Conservation (phyloP, 2,888 invertebrate species). For the Myopa testacea region DNA sequence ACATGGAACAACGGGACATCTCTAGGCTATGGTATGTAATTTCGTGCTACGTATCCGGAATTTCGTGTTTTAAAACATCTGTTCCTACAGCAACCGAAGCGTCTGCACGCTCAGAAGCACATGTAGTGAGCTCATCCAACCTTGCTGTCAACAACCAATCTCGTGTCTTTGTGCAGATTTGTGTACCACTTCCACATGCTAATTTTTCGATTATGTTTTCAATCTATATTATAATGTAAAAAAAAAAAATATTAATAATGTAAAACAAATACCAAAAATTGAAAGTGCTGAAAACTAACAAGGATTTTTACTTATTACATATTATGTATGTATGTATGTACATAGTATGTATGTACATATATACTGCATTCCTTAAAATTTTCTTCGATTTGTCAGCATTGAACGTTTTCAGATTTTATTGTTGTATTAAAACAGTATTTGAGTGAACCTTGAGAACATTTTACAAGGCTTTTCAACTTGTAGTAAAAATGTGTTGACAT, state of each 20-base stretch:
- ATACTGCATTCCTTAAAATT: no score
- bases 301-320: not conserved
- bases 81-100: not conserved
- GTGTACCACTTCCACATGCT: conserved; percentile 2
- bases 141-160: conserved; percentile 18
- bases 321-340: no score
- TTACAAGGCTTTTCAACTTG: no score
- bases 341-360: no score
- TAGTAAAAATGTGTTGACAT: no score
- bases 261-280: conserved; percentile 10
- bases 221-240: not conserved
- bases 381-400: no score
- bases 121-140: conserved; percentile 10
- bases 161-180: not conserved
- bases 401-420: no score
- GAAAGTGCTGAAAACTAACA: conserved; percentile 10
- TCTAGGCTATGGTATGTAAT: conserved; percentile 51
- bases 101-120: not conserved
- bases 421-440: no score
- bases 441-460: no score
- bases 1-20: conserved; percentile 56
- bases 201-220: not conserved
- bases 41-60: not conserved
- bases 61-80: not conserved
- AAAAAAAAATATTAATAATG: not conserved